Conservation (phyloP, 2,113 vertebrate genomes). For the Haliaeetus leucogaster region DNA sequence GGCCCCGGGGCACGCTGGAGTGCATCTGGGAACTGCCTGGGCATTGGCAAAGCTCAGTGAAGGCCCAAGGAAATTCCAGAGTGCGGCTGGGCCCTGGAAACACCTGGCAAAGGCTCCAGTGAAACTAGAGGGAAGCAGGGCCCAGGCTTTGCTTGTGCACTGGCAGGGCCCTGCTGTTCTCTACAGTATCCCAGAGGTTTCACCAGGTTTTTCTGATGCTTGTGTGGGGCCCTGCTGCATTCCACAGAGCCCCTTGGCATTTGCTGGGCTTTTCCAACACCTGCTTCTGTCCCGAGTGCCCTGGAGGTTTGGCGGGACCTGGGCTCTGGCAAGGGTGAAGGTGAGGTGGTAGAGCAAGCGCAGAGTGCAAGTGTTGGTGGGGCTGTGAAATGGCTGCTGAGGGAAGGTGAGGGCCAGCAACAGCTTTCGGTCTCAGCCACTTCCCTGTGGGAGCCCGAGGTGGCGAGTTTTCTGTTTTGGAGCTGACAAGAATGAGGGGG, state of each 20-base stretch:
- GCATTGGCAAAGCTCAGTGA: not conserved
- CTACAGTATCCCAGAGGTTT: not conserved
- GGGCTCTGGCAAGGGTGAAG: not conserved
- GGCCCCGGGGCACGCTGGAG: not conserved
- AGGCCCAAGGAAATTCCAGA: not conserved
- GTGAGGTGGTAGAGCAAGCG: not conserved
- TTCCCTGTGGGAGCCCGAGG: too few relatives aligned
- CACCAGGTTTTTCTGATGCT: not conserved
- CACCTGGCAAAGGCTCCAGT: too few relatives aligned
- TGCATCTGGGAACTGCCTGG: not conserved
- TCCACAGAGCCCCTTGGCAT: not conserved
- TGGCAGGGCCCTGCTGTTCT: not conserved
- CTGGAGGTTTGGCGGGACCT: not conserved
- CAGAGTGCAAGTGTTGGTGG: not conserved
- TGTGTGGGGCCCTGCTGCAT: too few relatives aligned
- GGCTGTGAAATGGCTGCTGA: not conserved
- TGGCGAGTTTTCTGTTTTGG: not conserved
- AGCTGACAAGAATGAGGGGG: not conserved
- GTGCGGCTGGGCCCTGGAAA: not conserved
- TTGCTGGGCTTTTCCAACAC: not conserved
- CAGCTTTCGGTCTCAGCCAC: not conserved
- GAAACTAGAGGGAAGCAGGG: not conserved
- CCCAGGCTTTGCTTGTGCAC: not conserved
- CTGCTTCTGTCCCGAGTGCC: not conserved
- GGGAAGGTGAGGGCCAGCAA: not conserved